These are phyloP conservation scores for Dipus sagitta DNA, from an alignment of 2,797 vertebrate species.

Conservation along the genomic window DNA sequence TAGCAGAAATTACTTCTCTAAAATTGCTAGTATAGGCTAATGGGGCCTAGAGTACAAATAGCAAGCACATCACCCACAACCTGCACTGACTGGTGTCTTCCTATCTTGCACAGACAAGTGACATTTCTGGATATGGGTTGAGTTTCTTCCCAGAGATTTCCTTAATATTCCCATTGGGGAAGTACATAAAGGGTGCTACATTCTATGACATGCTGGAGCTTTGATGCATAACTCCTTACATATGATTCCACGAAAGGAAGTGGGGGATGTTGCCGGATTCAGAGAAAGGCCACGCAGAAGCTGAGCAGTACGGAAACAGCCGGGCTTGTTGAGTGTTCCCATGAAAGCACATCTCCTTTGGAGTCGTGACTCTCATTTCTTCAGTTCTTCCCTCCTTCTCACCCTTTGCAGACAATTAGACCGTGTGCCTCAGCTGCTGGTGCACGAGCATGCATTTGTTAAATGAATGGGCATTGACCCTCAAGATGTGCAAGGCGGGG, in stretches of 20 bases:
- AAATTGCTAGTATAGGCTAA: slow-evolving; percentile 54
- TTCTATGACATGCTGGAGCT: not conserved
- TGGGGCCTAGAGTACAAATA: slow-evolving; percentile 43
- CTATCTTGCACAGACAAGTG: not conserved
- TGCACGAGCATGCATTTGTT: slow-evolving; percentile 5
- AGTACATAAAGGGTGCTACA: not conserved
- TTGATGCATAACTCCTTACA: slow-evolving; percentile 62
- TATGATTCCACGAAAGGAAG: not conserved
- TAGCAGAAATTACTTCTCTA: slow-evolving; percentile 62
- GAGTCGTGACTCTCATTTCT: slow-evolving; percentile 54
- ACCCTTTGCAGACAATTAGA: slow-evolving; percentile 17
- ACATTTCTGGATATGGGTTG: not conserved
- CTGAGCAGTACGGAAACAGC: not conserved
- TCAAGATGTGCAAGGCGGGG: not conserved
- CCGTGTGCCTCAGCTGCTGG: slow-evolving; percentile 13
- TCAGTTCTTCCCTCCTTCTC: slow-evolving; percentile 44
- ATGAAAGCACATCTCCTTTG: not conserved
- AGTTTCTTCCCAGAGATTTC: not conserved
- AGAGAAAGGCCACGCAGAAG: slow-evolving; percentile 36
- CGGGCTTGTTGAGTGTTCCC: slow-evolving; percentile 28
- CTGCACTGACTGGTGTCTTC: not conserved
- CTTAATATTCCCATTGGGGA: slow-evolving; percentile 19
- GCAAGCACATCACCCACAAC: not conserved
- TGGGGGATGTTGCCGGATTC: not conserved
- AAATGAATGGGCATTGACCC: not conserved